These are phyloP conservation scores for Drosophila trapezifrons DNA, from an alignment of 1,140 invertebrate species.

Conservation along the genomic window DNA sequence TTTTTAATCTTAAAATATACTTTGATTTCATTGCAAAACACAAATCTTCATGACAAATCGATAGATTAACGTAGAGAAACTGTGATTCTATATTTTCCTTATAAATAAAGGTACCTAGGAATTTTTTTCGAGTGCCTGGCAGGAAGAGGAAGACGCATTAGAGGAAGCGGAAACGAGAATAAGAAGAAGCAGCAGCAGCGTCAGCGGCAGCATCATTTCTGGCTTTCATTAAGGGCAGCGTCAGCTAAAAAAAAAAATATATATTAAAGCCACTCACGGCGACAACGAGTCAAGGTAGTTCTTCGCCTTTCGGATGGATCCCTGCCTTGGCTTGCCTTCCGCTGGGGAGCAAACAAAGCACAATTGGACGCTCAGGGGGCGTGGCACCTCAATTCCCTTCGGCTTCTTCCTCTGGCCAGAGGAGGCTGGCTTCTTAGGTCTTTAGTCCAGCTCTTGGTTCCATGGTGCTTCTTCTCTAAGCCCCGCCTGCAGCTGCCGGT, in stretches of 20 bases:
- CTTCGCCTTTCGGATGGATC: slow-evolving; percentile 16
- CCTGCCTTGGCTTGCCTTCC: slow-evolving; percentile 15
- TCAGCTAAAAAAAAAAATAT: slow-evolving; percentile 44
- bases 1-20: not conserved
- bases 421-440: slow-evolving; percentile 2
- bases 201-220: slow-evolving; percentile 29
- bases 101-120: too few relatives aligned
- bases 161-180: slow-evolving; percentile 16
- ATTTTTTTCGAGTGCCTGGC: slow-evolving; percentile 6
- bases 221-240: slow-evolving; percentile 50
- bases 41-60: not conserved
- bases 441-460: slow-evolving; percentile 7
- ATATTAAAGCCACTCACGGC: slow-evolving; percentile 51
- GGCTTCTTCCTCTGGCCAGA: not conserved
- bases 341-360: slow-evolving; percentile 46
- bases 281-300: slow-evolving; percentile 44
- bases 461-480: not conserved
- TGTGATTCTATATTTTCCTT: too few relatives aligned
- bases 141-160: slow-evolving; percentile 13
- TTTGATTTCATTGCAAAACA: not conserved
- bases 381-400: slow-evolving; percentile 33
- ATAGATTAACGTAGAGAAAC: not conserved
- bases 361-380: slow-evolving; percentile 36
- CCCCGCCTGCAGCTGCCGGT: slow-evolving; percentile 29
- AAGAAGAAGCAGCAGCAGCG: slow-evolving; percentile 14